A percentile compares a stretch with the other conserved stretches of the same genome.
Conservation (phyloP, 2,797 vertebrate genomes). For the Acanthiza pusilla region DNA sequence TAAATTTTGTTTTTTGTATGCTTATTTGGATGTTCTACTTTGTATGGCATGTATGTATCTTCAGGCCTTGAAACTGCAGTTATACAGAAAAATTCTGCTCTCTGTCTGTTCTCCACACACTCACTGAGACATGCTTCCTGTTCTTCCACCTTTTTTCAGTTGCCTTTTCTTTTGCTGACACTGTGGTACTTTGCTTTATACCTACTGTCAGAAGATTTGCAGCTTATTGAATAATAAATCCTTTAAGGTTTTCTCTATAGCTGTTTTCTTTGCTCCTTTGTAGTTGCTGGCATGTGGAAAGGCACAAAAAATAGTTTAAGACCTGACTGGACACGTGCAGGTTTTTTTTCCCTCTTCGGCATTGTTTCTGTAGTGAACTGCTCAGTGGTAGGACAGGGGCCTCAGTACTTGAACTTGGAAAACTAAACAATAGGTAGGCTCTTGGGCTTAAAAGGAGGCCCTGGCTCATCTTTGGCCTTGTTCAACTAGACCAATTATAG, state of each 20-base stretch:
- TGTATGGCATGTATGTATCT: accelerated
- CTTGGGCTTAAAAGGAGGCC: neutral
- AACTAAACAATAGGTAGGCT: neutral
- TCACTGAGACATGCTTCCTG: neutral
- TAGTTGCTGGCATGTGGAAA: neutral
- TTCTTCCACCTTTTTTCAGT: neutral
- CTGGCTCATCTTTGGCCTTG: neutral
- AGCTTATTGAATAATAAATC: neutral
- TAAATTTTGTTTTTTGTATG: neutral
- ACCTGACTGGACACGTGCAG: neutral
- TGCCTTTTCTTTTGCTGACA: neutral
- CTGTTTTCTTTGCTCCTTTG: neutral
- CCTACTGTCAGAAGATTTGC: neutral
- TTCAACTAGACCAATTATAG: neutral
- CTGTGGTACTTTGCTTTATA: neutral
- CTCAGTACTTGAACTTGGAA: neutral
- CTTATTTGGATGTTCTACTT: neutral
- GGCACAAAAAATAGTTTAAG: neutral
- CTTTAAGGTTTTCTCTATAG: neutral
- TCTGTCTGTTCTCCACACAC: neutral
- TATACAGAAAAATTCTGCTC: neutral
- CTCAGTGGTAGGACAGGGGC: neutral
- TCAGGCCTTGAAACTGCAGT: neutral
- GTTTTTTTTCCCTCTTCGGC: neutral
- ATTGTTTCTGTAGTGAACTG: neutral